phyloP scores from a whole-genome alignment of 2,113 vertebrate genomes.

The Balaenoptera acutorostrata region DNA sequence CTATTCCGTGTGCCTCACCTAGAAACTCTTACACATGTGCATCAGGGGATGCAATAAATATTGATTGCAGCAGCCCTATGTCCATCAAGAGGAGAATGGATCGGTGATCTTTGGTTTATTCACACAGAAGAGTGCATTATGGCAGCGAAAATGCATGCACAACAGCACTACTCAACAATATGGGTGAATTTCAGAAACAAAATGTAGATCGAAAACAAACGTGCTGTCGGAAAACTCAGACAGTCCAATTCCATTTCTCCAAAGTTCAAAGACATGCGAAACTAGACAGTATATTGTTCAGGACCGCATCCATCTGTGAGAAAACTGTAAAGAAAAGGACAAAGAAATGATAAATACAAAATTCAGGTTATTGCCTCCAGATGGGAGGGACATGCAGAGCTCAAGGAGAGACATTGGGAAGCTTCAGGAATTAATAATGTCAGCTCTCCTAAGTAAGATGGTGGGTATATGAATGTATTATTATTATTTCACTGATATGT shows the following conservation, averaged over 20 bases:
- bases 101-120: not conserved
- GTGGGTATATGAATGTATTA: not conserved
- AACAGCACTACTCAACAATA: not conserved
- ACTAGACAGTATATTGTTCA: not conserved
- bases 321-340: not conserved
- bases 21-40: not conserved
- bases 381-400: too few relatives aligned
- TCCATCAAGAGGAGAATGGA: not conserved
- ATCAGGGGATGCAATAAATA: not conserved
- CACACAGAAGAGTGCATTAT: accelerated
- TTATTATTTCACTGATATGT: not conserved
- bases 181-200: not conserved
- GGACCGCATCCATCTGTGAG: not conserved
- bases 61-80: accelerated
- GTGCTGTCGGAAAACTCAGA: accelerated
- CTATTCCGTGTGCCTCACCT: not conserved
- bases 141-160: accelerated
- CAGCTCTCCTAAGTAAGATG: not conserved
- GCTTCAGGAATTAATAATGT: not conserved
- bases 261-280: not conserved
- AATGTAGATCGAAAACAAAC: not conserved
- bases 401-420: accelerated
- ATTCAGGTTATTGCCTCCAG: not conserved
- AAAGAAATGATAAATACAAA: not conserved
- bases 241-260: not conserved